Percentiles rank a stretch among this genome's conserved stretches.
Evolutionary conservation across 2,113 vertebrate genomes (phyloP).

Genomic region (Carassius carassius): DNA sequence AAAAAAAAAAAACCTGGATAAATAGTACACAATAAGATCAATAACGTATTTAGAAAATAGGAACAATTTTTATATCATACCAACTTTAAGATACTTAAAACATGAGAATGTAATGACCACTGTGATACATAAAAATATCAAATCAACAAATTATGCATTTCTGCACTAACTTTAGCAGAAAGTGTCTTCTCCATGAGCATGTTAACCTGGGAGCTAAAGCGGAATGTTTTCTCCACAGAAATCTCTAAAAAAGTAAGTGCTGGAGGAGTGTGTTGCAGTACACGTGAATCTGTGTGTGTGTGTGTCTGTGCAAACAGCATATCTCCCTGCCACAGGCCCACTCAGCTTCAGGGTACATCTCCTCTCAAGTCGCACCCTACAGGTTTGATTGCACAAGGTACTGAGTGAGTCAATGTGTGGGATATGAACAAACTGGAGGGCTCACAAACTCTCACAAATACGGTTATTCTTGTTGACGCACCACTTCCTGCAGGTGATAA

Average conservation of each 20-base stretch:
- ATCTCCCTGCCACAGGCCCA: background rate
- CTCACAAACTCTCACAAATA: background rate
- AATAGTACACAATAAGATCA: too few species aligned
- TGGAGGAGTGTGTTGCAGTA: background rate
- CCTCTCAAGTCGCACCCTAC: background rate
- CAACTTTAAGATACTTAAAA: too few species aligned
- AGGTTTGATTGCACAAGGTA: constrained; percentile 8
- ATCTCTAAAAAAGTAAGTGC: background rate
- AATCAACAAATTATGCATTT: too few species aligned
- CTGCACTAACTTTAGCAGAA: background rate
- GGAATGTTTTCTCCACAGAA: constrained; percentile 2
- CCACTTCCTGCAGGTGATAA: constrained; percentile 9
- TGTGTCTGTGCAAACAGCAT: background rate
- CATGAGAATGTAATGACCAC: too few species aligned
- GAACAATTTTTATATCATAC: too few species aligned
- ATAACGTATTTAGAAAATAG: too few species aligned
- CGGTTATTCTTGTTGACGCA: background rate
- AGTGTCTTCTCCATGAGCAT: background rate
- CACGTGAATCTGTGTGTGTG: background rate
- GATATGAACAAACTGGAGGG: constrained; percentile 5
- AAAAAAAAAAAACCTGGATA: too few species aligned
- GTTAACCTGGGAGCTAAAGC: background rate
- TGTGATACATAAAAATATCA: too few species aligned
- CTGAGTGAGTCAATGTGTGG: constrained; percentile 8
- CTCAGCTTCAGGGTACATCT: constrained; percentile 2